Conservation (phyloP, 2,797 vertebrate species). For the Sphenopsis melanotis region DNA sequence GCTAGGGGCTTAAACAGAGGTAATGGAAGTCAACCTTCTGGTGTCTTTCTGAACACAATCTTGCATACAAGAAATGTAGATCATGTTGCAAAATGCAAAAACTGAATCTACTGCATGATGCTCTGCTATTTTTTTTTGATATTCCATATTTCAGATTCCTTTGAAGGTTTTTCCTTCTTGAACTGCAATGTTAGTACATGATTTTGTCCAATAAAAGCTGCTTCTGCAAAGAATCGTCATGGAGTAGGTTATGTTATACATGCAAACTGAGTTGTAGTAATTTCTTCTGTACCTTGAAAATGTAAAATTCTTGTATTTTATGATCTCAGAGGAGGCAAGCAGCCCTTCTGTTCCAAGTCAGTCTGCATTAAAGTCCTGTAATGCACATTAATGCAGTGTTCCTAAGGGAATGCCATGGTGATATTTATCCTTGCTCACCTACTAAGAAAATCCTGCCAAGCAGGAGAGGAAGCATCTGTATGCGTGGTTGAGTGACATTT, state of each 20-base stretch:
- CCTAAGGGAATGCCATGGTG: slow-evolving; percentile 39
- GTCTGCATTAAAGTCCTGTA: not conserved
- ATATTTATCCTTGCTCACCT: slow-evolving; percentile 26
- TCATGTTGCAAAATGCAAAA: not conserved
- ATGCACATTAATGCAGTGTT: not conserved
- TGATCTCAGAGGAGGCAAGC: not conserved
- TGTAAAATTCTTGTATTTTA: not conserved
- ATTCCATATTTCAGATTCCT: not conserved
- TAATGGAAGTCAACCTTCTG: not conserved
- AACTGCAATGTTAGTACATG: not conserved
- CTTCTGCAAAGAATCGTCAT: not conserved
- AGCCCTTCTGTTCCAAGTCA: not conserved
- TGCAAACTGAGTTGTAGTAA: not conserved
- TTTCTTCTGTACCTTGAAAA: not conserved
- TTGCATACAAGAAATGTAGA: not conserved
- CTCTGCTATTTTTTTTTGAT: not conserved
- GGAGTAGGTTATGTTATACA: not conserved
- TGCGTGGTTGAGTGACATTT: not conserved
- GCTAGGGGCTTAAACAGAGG: not conserved
- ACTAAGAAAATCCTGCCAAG: slow-evolving; percentile 45
- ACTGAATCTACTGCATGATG: not conserved
- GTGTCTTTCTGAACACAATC: not conserved
- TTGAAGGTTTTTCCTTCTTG: not conserved
- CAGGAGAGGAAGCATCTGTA: slow-evolving; percentile 34
- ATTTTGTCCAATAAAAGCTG: not conserved